Evolutionary conservation across 1,140 invertebrate species (phyloP).

Genomic region (Macrocentrus cingulum): DNA sequence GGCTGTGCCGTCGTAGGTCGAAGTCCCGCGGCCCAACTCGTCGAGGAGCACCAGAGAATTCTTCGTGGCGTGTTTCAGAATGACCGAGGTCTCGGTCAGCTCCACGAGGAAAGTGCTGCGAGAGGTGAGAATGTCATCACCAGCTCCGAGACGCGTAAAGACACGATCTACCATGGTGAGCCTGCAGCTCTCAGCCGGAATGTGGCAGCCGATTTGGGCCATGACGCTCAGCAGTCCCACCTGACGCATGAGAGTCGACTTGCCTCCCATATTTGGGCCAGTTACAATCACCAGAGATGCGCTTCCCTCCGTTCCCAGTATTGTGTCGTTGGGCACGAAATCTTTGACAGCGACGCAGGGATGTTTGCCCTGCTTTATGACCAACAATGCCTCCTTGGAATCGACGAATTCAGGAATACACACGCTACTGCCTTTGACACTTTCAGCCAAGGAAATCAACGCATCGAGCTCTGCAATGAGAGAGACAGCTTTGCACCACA

Average conservation of each 20-base stretch:
- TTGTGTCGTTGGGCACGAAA: conserved; percentile 88
- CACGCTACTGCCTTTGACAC: conserved; percentile 68
- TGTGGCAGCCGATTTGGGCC: conserved; percentile 90
- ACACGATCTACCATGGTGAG: conserved; percentile 88
- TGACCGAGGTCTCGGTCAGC: conserved; percentile 87
- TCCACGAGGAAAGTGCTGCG: conserved; percentile 97
- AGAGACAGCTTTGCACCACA: conserved; percentile 80
- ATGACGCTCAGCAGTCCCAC: conserved; percentile 85
- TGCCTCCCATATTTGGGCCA: conserved; percentile 98
- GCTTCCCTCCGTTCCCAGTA: conserved; percentile 60
- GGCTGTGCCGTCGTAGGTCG: conserved; percentile 94
- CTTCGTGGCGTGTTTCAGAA: conserved; percentile 82
- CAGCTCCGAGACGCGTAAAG: conserved; percentile 92
- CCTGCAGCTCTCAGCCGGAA: conserved; percentile 80
- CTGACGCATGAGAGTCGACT: conserved; percentile 96
- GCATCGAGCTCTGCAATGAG: conserved; percentile 85
- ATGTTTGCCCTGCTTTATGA: conserved; percentile 84
- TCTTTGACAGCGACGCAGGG: conserved; percentile 79
- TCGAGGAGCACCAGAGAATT: conserved; percentile 93
- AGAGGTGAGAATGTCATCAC: conserved; percentile 88
- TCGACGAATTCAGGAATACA: conserved; percentile 74
- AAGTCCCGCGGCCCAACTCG: conserved; percentile 91
- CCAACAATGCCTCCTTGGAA: conserved; percentile 72
- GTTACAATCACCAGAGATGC: conserved; percentile 74
- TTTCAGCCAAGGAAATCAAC: conserved; percentile 79